phyloP scores from a whole-genome alignment of 2,888 invertebrate genomes.

The Cosmorhoe ocellata region DNA sequence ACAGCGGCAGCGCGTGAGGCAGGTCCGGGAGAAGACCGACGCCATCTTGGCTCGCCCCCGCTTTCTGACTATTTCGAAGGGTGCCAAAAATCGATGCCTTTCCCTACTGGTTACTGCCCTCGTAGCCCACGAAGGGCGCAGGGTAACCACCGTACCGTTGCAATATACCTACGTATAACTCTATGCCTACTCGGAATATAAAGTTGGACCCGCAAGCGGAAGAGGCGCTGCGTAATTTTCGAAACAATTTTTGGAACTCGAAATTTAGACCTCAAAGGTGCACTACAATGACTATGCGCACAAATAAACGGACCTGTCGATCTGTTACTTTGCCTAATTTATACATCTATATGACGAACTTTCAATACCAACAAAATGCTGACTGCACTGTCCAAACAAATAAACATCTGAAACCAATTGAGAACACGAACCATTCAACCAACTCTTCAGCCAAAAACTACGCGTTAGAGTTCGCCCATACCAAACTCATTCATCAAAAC shows the following conservation, averaged over 20 bases:
- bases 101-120: slow-evolving; percentile 64
- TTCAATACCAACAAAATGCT: background rate
- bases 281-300: too few species aligned
- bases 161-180: slow-evolving; percentile 41
- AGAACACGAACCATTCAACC: slow-evolving; percentile 12
- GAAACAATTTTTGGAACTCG: slow-evolving; percentile 1
- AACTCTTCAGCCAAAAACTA: slow-evolving; percentile 8
- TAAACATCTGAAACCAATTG: slow-evolving; percentile 5
- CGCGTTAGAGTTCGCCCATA: slow-evolving; percentile 3
- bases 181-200: slow-evolving; percentile 28
- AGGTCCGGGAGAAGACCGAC: slow-evolving; percentile 64
- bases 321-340: background rate
- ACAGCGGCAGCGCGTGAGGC: slow-evolving; percentile 68
- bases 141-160: slow-evolving; percentile 50
- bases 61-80: slow-evolving; percentile 57
- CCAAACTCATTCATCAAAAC: slow-evolving; percentile 1
- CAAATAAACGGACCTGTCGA: too few species aligned
- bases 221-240: slow-evolving; percentile 3
- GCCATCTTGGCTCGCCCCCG: slow-evolving; percentile 74
- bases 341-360: background rate
- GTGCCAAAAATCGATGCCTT: slow-evolving; percentile 78
- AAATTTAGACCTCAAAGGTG: slow-evolving; percentile 1
- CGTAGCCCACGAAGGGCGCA: slow-evolving; percentile 63
- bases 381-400: slow-evolving; percentile 1
- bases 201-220: slow-evolving; percentile 14